Evolutionary conservation across 1,140 invertebrate genomes (phyloP), one percentile per base, ranked within the genome.

Genomic region (Aethina tumida): DNA sequence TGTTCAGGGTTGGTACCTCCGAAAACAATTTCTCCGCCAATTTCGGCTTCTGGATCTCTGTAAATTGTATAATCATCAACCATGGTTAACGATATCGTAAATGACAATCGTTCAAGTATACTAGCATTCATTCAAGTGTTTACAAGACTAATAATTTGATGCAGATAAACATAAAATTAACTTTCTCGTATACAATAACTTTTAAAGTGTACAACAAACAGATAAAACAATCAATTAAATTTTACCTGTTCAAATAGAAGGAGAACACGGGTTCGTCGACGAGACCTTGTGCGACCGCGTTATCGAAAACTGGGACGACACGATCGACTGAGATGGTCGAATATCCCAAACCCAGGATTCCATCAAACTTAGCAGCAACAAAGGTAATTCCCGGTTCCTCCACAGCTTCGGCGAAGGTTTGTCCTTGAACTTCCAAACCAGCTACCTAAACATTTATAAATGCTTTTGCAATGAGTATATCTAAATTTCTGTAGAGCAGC

Each of bases 381-480:
- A 97, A 97, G 15, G 81, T 74, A 12, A 88, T 60, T 29, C 84
- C 85, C 20, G 96, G 95, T 66, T 99, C 93, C 53, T 76, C 83
- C 9, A 92, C 61, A 0, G 95, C 96, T 70, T 99, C 96, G 10
- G 90, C 96, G 69, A 99, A 99, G 7, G 87, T 91, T 70, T 98
- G 94, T 35, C 22, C 12, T 21, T 27, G 69, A 59, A 96, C 74
- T 22, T 69, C 52, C 5, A 87, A 45, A 24, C 75, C 79, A 41
- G 77, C 86, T 48, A 92, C 64, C 84, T 88, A 53, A 15, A 40
- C 45, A 18, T 28, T 20, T n/a, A 24, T 4, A 29, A 3, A 15
- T 16, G 5, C 2, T 5, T 5, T 25, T 30, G 12, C n/a, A 15
- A 30, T 14, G 2, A 2, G 7, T 5, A 12, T 2, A 30, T 9